Percentiles rank a stretch among this genome's conserved stretches.
Conservation (phyloP, 2,888 invertebrate species). For the Trachelus iudaicus region DNA sequence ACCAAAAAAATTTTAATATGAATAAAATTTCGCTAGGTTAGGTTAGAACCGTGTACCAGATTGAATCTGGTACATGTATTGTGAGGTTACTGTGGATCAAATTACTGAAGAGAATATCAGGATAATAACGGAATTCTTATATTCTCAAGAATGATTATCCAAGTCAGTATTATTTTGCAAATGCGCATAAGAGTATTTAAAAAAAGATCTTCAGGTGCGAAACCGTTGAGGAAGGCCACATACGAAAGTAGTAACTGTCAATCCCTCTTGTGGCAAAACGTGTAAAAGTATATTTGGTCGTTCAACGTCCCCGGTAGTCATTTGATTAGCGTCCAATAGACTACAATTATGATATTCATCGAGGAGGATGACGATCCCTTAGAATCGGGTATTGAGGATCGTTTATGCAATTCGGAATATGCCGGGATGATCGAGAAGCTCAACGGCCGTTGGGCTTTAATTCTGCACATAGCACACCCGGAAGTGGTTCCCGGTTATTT, state of each 20-base stretch:
- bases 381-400: background rate
- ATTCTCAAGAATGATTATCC: background rate
- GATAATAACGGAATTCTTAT: background rate
- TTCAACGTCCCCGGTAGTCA: constrained; percentile 1
- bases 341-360: background rate
- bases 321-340: background rate
- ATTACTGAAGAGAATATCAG: background rate
- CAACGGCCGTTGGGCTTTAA: constrained; percentile 11
- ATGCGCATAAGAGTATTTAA: background rate
- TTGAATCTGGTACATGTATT: background rate
- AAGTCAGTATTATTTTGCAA: background rate
- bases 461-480: constrained; percentile 11
- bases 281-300: constrained; percentile 19
- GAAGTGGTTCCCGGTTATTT: constrained; percentile 5
- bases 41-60: too few species aligned
- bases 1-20: background rate
- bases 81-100: background rate
- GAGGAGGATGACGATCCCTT: background rate
- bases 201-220: background rate
- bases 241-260: background rate
- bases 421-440: background rate
- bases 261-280: background rate
- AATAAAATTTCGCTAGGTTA: background rate
- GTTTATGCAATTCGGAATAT: background rate
- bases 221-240: constrained; percentile 3